These are phyloP conservation scores for Magallana angulata DNA, from an alignment of 1,140 invertebrate genomes.

Conservation along the genomic window DNA sequence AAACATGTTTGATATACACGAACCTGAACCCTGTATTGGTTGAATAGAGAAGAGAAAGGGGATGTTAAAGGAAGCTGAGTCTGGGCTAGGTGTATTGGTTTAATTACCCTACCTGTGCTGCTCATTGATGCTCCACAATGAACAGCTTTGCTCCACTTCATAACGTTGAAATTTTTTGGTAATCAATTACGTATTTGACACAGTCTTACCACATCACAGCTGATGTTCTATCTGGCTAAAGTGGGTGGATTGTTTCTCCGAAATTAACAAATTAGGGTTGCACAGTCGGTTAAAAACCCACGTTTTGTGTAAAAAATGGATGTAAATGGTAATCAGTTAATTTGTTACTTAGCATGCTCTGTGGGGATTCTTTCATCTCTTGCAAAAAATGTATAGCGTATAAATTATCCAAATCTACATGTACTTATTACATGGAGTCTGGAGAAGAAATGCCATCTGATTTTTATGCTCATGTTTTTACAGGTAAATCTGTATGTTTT, in stretches of 20 bases:
- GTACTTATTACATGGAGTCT: slow-evolving; percentile 9
- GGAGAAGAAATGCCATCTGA: neutral
- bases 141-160: too few species aligned
- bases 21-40: too few species aligned
- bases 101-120: too few species aligned
- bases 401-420: slow-evolving; percentile 8
- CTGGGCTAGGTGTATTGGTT: too few species aligned
- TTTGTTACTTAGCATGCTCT: neutral
- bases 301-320: neutral
- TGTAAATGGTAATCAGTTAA: slow-evolving; percentile 3
- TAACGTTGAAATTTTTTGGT: neutral
- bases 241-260: neutral
- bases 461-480: slow-evolving; percentile 4
- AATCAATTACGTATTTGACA: neutral
- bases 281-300: neutral
- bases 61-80: too few species aligned
- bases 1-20: too few species aligned
- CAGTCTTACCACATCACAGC: neutral
- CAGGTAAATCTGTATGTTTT: neutral
- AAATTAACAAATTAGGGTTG: neutral
- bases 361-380: slow-evolving; percentile 1
- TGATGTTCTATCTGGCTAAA: neutral
- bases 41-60: too few species aligned
- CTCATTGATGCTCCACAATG: too few species aligned
- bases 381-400: neutral